These are phyloP conservation scores for Sclerodermus sp. DNA, from an alignment of 2,888 invertebrate genomes.

Conservation along the genomic window DNA sequence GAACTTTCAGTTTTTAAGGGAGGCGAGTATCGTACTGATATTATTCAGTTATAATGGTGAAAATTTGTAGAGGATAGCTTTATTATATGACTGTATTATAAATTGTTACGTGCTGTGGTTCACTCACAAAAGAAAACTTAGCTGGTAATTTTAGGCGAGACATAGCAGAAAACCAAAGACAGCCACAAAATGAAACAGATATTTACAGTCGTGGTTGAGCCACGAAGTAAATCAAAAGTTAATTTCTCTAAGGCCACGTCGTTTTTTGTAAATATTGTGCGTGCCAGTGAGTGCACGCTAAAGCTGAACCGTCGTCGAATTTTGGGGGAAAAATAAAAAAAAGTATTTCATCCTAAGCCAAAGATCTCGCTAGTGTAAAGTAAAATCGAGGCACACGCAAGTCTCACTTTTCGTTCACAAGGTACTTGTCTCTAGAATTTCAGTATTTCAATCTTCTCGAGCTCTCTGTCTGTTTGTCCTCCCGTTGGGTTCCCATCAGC, in stretches of 20 bases:
- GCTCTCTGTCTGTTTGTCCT: no score
- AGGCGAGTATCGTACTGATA: neutral
- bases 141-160: neutral
- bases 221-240: slow-evolving; percentile 23
- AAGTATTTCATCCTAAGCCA: no score
- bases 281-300: no score
- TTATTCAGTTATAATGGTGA: neutral
- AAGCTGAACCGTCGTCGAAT: no score
- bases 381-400: no score
- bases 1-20: no score
- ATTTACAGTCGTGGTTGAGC: neutral
- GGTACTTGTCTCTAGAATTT: no score
- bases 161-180: neutral
- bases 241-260: slow-evolving; percentile 11
- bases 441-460: no score
- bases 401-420: no score
- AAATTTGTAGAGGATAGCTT: neutral
- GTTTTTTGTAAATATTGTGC: slow-evolving; percentile 17
- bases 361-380: no score
- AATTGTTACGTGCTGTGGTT: slow-evolving; percentile 2
- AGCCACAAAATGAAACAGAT: slow-evolving; percentile 1
- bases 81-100: slow-evolving; percentile 3
- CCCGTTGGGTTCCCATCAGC: no score
- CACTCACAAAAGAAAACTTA: neutral
- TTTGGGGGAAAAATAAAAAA: no score